Base-by-base conservation (phyloP, 2,113 vertebrate genomes). In the Nyctereutes procyonoides region DNA sequence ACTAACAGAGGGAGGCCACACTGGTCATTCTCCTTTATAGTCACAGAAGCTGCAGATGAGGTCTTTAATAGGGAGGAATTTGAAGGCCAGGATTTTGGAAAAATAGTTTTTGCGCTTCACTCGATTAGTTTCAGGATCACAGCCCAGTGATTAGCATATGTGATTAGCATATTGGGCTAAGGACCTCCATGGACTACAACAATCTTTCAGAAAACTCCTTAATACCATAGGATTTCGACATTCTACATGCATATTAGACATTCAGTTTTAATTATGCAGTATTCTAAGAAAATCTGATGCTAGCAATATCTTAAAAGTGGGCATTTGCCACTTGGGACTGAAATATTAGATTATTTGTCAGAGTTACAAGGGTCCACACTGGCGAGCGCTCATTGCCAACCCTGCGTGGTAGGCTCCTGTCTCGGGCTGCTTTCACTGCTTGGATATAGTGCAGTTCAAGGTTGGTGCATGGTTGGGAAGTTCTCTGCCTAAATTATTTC, bases 401-500 rank as follows among this genome's bases (percentile, higher is more conserved):
- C 20, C 62, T 8, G 32, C 32, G 38, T 26, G 24, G 20, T 13
- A 12, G 82, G 38, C 83, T 12, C 0, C 38, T 1, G 32, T n/a
- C 11, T 0, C 26, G 51, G 10, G 19, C 58, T 93, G 71, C 76
- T 19, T n/a, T 79, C 65, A n/a, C 58, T 88, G 17, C 38, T 28
- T 2, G 0, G 0, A n/a, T 35, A n/a, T 22, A 20, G 8, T 85
- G 16, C 9, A n/a, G 53, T 90, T 76, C 96, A 97, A 85, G 88
- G 79, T 67, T 96, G 96, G 79, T 5, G 67, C 92, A 32, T 69
- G 86, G 22, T 32, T 26, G 5, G 20, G 56, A 95, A 98, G 81
- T 92, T 93, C 88, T 86, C 60, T 93, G 80, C 53, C 62, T 88
- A 96, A 97, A 65, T 98, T 67, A 86, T 96, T 93, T 95, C 90